Conservation (phyloP, 2,113 vertebrate genomes). For the Thinocorus orbignyianus region DNA sequence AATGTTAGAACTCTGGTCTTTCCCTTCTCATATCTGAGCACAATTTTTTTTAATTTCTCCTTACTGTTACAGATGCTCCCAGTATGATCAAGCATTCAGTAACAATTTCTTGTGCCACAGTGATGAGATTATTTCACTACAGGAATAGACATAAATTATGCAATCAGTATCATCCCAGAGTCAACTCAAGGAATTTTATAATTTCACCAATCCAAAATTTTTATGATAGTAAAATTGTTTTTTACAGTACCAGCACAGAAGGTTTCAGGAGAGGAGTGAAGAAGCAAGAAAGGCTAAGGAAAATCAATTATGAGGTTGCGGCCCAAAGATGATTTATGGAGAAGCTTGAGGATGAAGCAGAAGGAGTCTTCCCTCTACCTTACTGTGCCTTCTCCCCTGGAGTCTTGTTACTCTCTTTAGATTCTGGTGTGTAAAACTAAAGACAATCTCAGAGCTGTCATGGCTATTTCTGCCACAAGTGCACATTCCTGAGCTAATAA, state of each 20-base stretch:
- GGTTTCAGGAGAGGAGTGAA: background rate
- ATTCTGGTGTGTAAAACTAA: background rate
- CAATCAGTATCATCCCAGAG: background rate
- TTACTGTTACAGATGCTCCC: background rate
- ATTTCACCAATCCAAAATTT: background rate
- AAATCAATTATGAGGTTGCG: background rate
- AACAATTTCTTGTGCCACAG: background rate
- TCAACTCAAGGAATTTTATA: background rate
- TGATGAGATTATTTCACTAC: background rate
- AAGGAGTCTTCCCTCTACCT: background rate
- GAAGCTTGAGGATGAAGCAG: background rate
- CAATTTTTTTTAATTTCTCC: background rate
- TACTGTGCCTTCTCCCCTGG: background rate
- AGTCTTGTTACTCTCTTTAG: background rate
- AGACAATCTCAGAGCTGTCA: background rate
- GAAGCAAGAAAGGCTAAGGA: background rate
- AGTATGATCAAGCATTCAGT: background rate
- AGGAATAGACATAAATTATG: background rate
- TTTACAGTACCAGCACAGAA: background rate
- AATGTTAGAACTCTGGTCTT: background rate
- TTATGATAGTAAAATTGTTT: background rate
- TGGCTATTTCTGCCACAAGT: background rate
- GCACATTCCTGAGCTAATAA: background rate
- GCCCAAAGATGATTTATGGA: background rate
- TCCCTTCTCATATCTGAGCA: background rate